Conservation (phyloP, 2,888 invertebrate species). For the Lacanobia oleracea region DNA sequence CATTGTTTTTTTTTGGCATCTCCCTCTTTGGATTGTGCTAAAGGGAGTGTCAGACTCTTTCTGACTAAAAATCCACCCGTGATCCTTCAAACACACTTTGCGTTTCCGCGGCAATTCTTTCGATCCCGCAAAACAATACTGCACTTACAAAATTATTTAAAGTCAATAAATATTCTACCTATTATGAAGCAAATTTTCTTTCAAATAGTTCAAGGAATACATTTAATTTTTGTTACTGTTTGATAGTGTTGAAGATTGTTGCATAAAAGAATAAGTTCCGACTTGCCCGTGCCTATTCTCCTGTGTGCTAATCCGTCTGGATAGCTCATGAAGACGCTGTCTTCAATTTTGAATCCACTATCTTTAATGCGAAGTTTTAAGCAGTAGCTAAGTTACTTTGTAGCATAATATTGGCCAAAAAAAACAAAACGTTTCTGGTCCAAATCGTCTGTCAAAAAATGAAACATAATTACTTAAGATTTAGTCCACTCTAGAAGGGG, state of each 20-base stretch:
- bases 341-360: slow-evolving; percentile 28
- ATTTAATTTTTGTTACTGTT: slow-evolving; percentile 11
- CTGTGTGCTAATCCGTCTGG: slow-evolving; percentile 53
- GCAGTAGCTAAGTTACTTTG: background rate
- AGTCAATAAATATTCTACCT: background rate
- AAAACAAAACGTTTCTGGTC: background rate
- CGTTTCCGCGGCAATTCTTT: too few species aligned
- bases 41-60: too few species aligned
- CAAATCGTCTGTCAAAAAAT: background rate
- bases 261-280: slow-evolving; percentile 44
- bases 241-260: slow-evolving; percentile 17
- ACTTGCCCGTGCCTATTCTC: slow-evolving; percentile 30
- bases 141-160: background rate
- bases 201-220: background rate
- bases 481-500: background rate
- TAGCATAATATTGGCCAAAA: background rate
- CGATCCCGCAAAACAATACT: too few species aligned
- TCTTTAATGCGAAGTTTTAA: background rate
- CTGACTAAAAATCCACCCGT: too few species aligned
- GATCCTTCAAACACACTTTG: too few species aligned
- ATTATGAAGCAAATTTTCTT: background rate
- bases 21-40: too few species aligned
- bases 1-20: too few species aligned
- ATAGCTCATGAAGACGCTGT: slow-evolving; percentile 25
- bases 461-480: background rate